Evolutionary conservation across 2,797 vertebrate species (phyloP).

Genomic region (Labeo calbasu): DNA sequence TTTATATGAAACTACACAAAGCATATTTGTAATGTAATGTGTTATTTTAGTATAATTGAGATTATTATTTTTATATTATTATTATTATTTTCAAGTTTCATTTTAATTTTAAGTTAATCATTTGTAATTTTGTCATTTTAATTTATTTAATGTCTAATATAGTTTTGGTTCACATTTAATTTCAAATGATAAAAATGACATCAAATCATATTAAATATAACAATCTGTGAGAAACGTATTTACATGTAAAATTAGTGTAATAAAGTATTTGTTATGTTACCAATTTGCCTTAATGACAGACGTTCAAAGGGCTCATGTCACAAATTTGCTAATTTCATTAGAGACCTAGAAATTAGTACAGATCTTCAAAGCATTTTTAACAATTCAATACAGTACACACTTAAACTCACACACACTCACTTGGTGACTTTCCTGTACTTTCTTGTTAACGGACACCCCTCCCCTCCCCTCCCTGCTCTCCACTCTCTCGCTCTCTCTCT

Average conservation of each 20-base stretch:
- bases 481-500: conserved; percentile 66
- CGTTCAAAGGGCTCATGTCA: background rate
- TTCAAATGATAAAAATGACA: background rate
- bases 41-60: background rate
- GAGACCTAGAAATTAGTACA: background rate
- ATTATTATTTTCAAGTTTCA: background rate
- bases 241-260: background rate
- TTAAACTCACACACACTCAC: conserved; percentile 21
- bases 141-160: background rate
- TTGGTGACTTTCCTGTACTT: conserved; percentile 42
- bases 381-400: background rate
- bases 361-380: background rate
- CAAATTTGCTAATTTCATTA: background rate
- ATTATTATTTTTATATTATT: background rate
- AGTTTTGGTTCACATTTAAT: background rate
- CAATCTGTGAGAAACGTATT: background rate
- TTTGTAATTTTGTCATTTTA: background rate
- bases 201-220: background rate
- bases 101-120: background rate
- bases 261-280: background rate
- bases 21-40: background rate
- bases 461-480: conserved; percentile 67
- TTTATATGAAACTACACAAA: background rate
- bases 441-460: conserved; percentile 13
- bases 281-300: background rate